Percentiles rank a stretch among this genome's conserved stretches.
These are phyloP conservation scores for Planococcus citri DNA, from an alignment of 1,140 invertebrate genomes.

Conservation along the genomic window DNA sequence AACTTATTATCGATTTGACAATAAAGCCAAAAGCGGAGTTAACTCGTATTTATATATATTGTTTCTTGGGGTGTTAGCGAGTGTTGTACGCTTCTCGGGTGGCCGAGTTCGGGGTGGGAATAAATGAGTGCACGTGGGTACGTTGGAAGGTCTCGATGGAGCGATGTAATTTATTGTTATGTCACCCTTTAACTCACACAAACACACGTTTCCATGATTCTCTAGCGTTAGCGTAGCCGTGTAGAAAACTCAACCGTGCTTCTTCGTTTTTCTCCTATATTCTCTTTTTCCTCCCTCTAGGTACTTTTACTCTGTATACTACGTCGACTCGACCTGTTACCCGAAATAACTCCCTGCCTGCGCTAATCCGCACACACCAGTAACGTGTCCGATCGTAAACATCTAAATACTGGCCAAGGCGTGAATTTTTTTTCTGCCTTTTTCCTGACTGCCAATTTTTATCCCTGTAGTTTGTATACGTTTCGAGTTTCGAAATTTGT, in stretches of 20 bases:
- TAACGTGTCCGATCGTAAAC: background rate
- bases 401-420: background rate
- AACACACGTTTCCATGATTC: constrained; percentile 10
- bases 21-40: constrained; percentile 11
- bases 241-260: background rate
- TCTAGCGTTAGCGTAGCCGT: background rate
- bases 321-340: background rate
- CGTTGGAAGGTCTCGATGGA: constrained; percentile 16
- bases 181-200: constrained; percentile 15
- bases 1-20: constrained; percentile 19
- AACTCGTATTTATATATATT: constrained; percentile 16
- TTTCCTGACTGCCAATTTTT: too few species aligned
- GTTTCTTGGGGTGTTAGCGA: constrained; percentile 12
- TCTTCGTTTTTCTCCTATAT: background rate
- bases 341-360: background rate
- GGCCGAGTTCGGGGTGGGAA: background rate
- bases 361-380: too few species aligned
- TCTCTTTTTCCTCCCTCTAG: too few species aligned
- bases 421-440: background rate
- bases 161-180: constrained; percentile 20
- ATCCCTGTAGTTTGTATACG: too few species aligned
- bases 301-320: too few species aligned
- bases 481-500: too few species aligned
- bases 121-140: constrained; percentile 20
- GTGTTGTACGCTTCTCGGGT: background rate